Conservation (phyloP, 2,797 vertebrate genomes). For the Chanos chanos region DNA sequence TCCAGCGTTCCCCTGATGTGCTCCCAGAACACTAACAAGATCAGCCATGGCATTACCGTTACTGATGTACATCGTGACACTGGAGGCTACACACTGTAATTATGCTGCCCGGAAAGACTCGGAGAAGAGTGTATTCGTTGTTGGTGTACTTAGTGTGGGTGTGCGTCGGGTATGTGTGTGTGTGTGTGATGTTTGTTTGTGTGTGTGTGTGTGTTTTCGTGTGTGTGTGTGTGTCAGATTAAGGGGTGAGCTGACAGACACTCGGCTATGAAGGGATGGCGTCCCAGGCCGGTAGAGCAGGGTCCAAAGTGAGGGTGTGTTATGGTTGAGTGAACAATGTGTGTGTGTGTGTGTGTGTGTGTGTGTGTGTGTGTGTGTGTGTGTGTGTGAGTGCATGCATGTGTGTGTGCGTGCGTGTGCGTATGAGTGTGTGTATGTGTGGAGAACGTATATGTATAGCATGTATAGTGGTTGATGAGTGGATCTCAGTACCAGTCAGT, state of each 20-base stretch:
- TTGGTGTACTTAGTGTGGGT: slow-evolving; percentile 6
- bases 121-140: too few species aligned
- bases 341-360: neutral
- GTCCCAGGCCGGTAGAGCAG: slow-evolving; percentile 21
- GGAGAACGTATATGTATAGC: slow-evolving; percentile 56
- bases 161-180: neutral
- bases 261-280: slow-evolving; percentile 35
- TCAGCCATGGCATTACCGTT: slow-evolving; percentile 42
- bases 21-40: slow-evolving; percentile 29
- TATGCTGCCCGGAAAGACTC: slow-evolving; percentile 41
- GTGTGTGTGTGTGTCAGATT: slow-evolving; percentile 37
- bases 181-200: slow-evolving; percentile 15
- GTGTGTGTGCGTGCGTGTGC: too few species aligned
- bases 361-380: neutral
- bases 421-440: slow-evolving; percentile 2
- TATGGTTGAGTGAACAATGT: slow-evolving; percentile 61
- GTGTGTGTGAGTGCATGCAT: neutral
- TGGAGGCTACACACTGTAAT: slow-evolving; percentile 38
- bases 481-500: slow-evolving; percentile 71
- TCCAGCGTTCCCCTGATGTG: slow-evolving; percentile 36
- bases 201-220: neutral
- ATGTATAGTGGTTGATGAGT: too few species aligned
- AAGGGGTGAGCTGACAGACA: slow-evolving; percentile 45
- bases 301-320: slow-evolving; percentile 45
- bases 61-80: slow-evolving; percentile 44